Conservation (phyloP, 1,140 invertebrate genomes). For the Rhagoletis pomonella region DNA sequence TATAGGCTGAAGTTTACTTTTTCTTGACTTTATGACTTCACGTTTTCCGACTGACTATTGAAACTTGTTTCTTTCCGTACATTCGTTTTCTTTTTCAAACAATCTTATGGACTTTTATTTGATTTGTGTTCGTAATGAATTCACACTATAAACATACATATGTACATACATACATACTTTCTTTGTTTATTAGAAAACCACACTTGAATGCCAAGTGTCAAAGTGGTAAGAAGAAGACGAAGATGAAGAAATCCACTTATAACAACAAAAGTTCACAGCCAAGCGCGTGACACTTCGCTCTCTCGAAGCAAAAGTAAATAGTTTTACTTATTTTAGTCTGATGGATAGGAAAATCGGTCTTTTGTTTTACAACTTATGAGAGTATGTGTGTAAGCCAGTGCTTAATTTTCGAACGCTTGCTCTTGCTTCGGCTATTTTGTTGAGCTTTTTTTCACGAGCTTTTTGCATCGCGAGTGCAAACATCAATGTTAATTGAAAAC, state of each 20-base stretch:
- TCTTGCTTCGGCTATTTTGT: neutral
- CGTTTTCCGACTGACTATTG: neutral
- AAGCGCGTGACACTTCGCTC: neutral
- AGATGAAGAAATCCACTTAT: neutral
- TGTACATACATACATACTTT: too few species aligned
- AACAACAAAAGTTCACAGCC: neutral
- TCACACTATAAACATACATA: neutral
- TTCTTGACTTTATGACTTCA: slow-evolving; percentile 28
- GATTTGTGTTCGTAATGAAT: slow-evolving; percentile 4
- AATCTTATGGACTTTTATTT: slow-evolving; percentile 4
- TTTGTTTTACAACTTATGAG: slow-evolving; percentile 5
- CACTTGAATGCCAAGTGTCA: slow-evolving; percentile 42
- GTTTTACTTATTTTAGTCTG: neutral
- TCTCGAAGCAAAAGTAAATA: slow-evolving; percentile 35
- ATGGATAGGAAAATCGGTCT: neutral
- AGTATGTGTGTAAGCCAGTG: neutral
- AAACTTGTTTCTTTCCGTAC: neutral
- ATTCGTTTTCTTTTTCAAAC: neutral
- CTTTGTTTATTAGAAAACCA: neutral
- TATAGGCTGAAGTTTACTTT: neutral
- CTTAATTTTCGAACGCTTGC: neutral
- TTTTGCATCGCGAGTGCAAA: neutral
- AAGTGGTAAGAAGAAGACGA: neutral
- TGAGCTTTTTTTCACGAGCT: neutral
- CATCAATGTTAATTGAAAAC: slow-evolving; percentile 21